Base-by-base conservation (phyloP, 2,113 vertebrate genomes). In the Junco hyemalis region DNA sequence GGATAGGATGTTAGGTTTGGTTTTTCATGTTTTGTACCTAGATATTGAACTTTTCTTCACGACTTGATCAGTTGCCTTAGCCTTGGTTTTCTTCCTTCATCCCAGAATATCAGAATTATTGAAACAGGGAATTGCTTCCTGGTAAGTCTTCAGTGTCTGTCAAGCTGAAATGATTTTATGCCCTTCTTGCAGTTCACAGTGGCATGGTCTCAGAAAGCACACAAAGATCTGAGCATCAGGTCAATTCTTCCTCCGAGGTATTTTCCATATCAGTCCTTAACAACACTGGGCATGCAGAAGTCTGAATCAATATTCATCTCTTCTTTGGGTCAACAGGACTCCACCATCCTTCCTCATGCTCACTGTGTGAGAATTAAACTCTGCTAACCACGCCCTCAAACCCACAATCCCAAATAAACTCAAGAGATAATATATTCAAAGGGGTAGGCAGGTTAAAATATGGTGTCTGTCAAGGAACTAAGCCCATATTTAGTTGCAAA, bases 281-380 rank as follows among this genome's bases (percentile, higher is more conserved):
- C 31, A 17, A 7, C 23, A 23, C 0, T 1, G 5, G 42, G 60
- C 26, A 9, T 24, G 16, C 16, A 73, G 47, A 61, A 35, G 6
- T 47, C 71, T 70, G 26, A 90, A 85, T 48, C 42, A 63, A 53
- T 45, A 14, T 79, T 90, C 15, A 21, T 36, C 36, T 48, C n/a
- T 56, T 79, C 57, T 50, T 40, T 33, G 20, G 15, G 10, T 80
- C 54, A 65, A 6, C 17, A 61, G 31, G 35, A 77, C 17, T 61
- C 33, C 11, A 28, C 12, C 17, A 33, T 63, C 42, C 36, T 45
- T 42, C 31, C 12, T 65, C 79, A 38, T 14, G 19, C 35, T 80
- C 50, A 21, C 19, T 61, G 14, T 1, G 0, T 25, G 33, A 72
- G 63, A 91, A 38, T 29, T 38, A 63, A 89, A 70, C 10, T 7